Evolutionary conservation across 2,113 vertebrate genomes (phyloP).

Genomic region (Anoura caudifer): DNA sequence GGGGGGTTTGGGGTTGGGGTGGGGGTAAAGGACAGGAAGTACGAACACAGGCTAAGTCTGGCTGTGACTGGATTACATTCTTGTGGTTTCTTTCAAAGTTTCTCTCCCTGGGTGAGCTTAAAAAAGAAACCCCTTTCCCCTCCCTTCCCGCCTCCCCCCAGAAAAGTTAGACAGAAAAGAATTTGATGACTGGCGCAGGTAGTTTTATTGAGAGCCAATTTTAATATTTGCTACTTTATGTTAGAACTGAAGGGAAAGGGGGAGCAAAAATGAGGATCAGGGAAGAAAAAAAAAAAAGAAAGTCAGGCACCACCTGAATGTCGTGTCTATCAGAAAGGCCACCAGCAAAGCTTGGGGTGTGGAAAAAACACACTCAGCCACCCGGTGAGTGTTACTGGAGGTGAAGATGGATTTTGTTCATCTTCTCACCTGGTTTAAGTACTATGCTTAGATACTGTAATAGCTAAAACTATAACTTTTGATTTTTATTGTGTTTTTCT

Average conservation of each 20-base stretch:
- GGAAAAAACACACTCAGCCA: background rate
- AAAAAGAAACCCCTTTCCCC: conserved; percentile 21
- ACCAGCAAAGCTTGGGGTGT: background rate
- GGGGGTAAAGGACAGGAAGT: conserved; percentile 40
- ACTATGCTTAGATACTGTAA: background rate
- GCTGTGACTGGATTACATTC: conserved; percentile 87
- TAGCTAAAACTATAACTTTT: background rate
- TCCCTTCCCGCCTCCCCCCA: too few relatives aligned
- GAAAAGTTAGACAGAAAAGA: conserved; percentile 41
- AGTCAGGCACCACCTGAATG: background rate
- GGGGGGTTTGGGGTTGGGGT: background rate
- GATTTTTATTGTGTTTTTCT: background rate
- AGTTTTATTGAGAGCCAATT: conserved; percentile 63
- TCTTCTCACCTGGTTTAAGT: background rate
- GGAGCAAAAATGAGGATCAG: background rate
- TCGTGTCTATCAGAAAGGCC: background rate
- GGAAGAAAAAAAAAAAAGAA: background rate
- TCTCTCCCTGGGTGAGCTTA: conserved; percentile 71
- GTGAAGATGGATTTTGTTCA: background rate
- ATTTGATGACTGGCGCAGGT: conserved; percentile 59
- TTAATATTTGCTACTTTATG: conserved; percentile 15
- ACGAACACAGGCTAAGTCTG: conserved; percentile 78
- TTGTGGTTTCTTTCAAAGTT: conserved; percentile 89
- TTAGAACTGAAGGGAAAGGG: background rate
- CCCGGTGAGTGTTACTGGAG: background rate